Base-by-base conservation (phyloP, 2,888 invertebrate genomes). In the Andrena camellia region DNA sequence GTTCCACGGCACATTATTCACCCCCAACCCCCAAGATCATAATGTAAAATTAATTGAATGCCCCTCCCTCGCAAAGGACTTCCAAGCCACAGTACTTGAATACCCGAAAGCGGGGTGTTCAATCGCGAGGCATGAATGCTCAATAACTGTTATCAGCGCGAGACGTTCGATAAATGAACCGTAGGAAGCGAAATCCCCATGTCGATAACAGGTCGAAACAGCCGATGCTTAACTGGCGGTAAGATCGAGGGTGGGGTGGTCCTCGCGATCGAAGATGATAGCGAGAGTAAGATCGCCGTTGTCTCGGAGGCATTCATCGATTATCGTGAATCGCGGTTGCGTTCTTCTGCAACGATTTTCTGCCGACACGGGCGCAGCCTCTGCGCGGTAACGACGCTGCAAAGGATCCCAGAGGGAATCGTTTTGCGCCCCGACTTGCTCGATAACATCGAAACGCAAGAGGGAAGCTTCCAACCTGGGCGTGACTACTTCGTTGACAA, bases 251-350 rank as follows among this genome's bases (percentile, higher is more conserved):
- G 35, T 42, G 42, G 33, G 23, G 17, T 57, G 57, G 57, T 20
- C 35, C 31, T 1, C 10, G 50, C 6, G 73, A 73, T 73, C 73
- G 57, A 64, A 29, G 64, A 73, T 73, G 57, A 42, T 54, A 42
- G 73, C 29, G 26, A 31, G n/a, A 48, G 59, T 26, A 33, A 35
- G 60, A 63, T 70, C 57, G 10, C 17, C 69, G 33, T 76, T 54
- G 71, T 83, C 66, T 71, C 76, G 62, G 26, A 72, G 64, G 66
- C 71, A 50, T 50, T 64, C 69, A 63, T 77, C 62, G 77, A 82
- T 82, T 82, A 83, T 77, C 82, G 50, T 69, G 57, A 69, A 83
- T 82, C 83, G 63, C 20, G 60, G 69, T 33, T 64, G 60, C 20
- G 67, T 57, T 60, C 71, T 52, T 17, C 57, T 48, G 69, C 67